Evolutionary conservation across 2,888 invertebrate species (phyloP), one percentile per base, ranked within the genome.

Genomic region (Oligia latruncula): DNA sequence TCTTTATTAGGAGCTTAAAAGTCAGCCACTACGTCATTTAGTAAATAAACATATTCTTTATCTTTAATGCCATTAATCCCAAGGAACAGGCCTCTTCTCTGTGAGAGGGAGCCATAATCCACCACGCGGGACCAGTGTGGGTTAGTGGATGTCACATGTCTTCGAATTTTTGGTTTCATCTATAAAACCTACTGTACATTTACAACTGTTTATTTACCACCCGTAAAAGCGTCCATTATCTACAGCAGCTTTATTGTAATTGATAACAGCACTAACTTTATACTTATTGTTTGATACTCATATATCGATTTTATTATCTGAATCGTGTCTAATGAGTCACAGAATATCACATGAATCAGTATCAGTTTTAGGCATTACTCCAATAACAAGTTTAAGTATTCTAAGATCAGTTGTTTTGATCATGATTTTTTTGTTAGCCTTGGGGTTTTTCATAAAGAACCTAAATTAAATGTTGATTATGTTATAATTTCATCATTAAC

Each of bases 291-390:
- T 70, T 82, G 55, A 70, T 70, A 35, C 23, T 29, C 11, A 5
- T 64, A 29, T 75, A 81, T 82, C 70, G 81, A 81, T 81, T 77
- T 65, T 60, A 35, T 35, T 65, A 65, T 82, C 49, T 52, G 4
- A 20, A 60, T 79, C 4, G 1, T 65, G 40, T 49, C 49, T 15
- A 65, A 8, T 86, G 66, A 86, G 43, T 74, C 75, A 86, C 29
- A 35, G 15, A 52, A 66, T 65, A 75, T 73, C 17, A 64, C 23
- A 79, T 80, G 76, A 81, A 52, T 78, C 83, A 78, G 23, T 43
- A 40, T 74, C 23, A 52, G 49, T 73, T 67, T 82, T 75, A 17
- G 72, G 35, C 29, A 60, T 72, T 65, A 72, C 52, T 17, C 23
- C 11, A 5, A 4, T 62, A 67, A 35, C 55, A 49, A 62, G 62